Conservation (phyloP, 1,140 invertebrate species). For the Teleogryllus occipitalis region DNA sequence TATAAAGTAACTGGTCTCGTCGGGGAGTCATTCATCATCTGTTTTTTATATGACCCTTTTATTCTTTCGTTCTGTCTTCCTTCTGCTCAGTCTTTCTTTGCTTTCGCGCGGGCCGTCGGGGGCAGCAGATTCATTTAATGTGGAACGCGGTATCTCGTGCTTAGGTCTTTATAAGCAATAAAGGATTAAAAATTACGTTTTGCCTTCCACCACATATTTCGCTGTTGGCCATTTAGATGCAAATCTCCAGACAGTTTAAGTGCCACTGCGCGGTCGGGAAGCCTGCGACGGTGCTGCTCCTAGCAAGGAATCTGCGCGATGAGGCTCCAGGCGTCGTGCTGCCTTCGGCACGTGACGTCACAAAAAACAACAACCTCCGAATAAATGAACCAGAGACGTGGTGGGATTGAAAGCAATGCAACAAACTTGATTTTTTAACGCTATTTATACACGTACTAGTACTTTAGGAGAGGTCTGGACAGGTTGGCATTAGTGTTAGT, state of each 20-base stretch:
- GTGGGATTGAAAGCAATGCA: too few species aligned
- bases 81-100: not conserved
- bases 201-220: not conserved
- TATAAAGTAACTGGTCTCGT: not conserved
- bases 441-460: too few species aligned
- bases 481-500: too few species aligned
- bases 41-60: not conserved
- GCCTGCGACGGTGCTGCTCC: not conserved
- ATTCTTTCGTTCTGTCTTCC: not conserved
- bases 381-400: too few species aligned
- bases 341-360: too few species aligned
- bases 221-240: not conserved
- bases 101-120: not conserved
- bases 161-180: conserved; percentile 5
- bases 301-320: not conserved
- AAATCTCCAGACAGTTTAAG: not conserved
- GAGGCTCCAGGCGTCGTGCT: too few species aligned
- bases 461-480: too few species aligned
- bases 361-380: too few species aligned
- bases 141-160: not conserved
- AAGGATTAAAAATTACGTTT: not conserved
- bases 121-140: not conserved
- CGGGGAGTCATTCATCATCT: not conserved
- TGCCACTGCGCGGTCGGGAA: not conserved
- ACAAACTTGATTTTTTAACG: too few species aligned